Conservation (phyloP, 2,888 invertebrate species). For the Lycocerus yunnanus region DNA sequence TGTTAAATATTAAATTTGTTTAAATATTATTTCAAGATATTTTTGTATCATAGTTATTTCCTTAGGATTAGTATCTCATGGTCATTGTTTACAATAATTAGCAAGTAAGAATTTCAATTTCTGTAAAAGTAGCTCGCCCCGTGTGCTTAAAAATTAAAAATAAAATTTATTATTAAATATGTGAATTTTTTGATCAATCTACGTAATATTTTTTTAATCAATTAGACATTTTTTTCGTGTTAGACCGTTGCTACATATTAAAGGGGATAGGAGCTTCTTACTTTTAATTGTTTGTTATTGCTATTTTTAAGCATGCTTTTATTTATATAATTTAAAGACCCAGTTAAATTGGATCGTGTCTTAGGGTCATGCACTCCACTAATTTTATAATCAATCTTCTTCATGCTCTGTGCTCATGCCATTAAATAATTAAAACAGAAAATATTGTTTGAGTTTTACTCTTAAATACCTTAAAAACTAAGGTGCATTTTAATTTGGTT, state of each 20-base stretch:
- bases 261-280: neutral
- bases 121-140: too few relatives aligned
- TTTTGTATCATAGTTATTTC: too few relatives aligned
- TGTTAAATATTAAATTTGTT: too few relatives aligned
- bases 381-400: neutral
- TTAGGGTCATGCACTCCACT: neutral
- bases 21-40: too few relatives aligned
- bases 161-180: neutral
- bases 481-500: too few relatives aligned
- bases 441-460: too few relatives aligned
- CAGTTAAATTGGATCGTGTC: neutral
- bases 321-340: too few relatives aligned
- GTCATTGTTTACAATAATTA: neutral
- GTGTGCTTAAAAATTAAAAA: neutral
- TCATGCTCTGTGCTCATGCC: neutral
- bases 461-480: too few relatives aligned
- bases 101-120: neutral
- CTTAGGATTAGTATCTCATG: too few relatives aligned
- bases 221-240: neutral
- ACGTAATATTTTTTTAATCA: neutral
- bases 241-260: too few relatives aligned
- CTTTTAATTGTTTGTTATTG: neutral
- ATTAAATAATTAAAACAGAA: too few relatives aligned
- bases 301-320: neutral
- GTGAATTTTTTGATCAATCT: neutral